Evolutionary conservation across 1,140 invertebrate species (phyloP), one percentile per base, ranked within the genome.

Genomic region (Pemphigus obesinymphae): DNA sequence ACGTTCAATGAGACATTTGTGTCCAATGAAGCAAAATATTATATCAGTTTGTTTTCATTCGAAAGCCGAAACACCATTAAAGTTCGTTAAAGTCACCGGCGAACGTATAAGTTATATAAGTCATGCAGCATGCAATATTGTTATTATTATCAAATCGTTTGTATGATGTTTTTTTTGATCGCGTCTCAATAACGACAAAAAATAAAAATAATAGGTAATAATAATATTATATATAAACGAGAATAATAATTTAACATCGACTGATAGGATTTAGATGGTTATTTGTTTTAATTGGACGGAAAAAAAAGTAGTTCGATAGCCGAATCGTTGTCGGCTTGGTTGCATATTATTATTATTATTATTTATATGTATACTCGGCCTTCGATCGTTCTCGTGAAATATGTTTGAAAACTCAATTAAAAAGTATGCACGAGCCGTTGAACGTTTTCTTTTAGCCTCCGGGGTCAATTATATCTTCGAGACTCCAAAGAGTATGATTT

Each of bases 361-460:
- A n/a, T n/a, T n/a, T n/a, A n/a, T n/a, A n/a, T n/a, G n/a, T n/a
- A n/a, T n/a, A n/a, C n/a, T n/a, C n/a, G n/a, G n/a, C n/a, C 23
- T 40, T 8, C 37, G 31, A 23, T 50, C 37, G 37, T 40, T 50
- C 70, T 50, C 45, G 45, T 50, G 45, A 50, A 55, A 37, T 55
- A 76, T 23, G 31, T 55, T 76, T 76, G 50, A 55, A 55, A 76
- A 37, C 73, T 76, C 73, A 76, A 76, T 76, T 55, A 37, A 75
- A 31, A 76, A 55, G n/a, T 34, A 53, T n/a, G 20, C 45, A 2
- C 37, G 8, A n/a, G n/a, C 37, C 63, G 20, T 11, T 17, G n/a
- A 40, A 40, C 34, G 20, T 40, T 10, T n/a, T 15, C 13, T 23
- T 37, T 55, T 55, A 55, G 50, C 73, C 50, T 55, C 50, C 50